A percentile compares a stretch with the other conserved stretches of the same genome.
Evolutionary conservation across 2,797 vertebrate species (phyloP).

Genomic region (Notoglanidium macrostoma): DNA sequence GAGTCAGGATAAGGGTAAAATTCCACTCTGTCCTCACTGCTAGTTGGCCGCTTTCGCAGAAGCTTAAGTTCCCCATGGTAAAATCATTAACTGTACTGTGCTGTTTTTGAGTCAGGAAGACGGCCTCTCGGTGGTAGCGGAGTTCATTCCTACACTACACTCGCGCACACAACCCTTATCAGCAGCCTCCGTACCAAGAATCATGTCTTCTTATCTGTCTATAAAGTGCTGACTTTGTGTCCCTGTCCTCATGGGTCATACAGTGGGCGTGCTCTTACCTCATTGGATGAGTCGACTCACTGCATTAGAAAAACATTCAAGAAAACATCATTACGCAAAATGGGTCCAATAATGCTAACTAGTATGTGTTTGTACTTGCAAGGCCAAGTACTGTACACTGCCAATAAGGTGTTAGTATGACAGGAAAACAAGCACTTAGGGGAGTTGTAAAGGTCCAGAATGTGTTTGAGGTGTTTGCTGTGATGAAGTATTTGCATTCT

Average conservation of each 20-base stretch:
- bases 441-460: constrained; percentile 4
- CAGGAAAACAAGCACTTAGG: constrained; percentile 40
- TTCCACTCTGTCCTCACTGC: not conserved
- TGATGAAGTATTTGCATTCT: constrained; percentile 68
- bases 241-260: constrained; percentile 64
- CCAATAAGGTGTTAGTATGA: constrained; percentile 56
- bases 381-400: constrained; percentile 42
- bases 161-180: constrained; percentile 67
- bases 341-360: constrained; percentile 20
- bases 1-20: constrained; percentile 15
- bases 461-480: not conserved
- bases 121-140: not conserved
- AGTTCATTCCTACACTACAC: constrained; percentile 8
- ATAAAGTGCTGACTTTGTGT: constrained; percentile 56
- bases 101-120: constrained; percentile 22
- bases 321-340: constrained; percentile 55
- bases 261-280: constrained; percentile 47
- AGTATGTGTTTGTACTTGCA: constrained; percentile 56
- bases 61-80: not conserved
- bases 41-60: constrained; percentile 15
- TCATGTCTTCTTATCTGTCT: constrained; percentile 70
- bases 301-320: constrained; percentile 39
- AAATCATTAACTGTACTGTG: constrained; percentile 43
- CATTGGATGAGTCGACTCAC: constrained; percentile 50
- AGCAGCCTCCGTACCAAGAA: constrained; percentile 63